Evolutionary conservation across 64 coral and sea anemone genomes (phyloP).

Genomic region (Stichodactyla helianthus): DNA sequence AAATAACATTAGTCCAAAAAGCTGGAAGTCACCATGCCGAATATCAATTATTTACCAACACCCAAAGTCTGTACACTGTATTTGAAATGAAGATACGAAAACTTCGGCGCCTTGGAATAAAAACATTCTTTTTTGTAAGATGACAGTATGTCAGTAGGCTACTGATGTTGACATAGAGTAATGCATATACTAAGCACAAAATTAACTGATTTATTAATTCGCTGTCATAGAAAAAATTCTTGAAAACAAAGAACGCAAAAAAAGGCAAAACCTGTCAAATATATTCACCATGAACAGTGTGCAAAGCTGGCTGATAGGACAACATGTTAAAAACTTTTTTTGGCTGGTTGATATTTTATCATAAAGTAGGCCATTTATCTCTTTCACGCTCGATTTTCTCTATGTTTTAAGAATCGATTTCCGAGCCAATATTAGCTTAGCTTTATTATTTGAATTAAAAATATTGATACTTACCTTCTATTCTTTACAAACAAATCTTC

Average conservation of each 20-base stretch:
- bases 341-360: background rate
- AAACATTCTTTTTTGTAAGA: background rate
- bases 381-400: background rate
- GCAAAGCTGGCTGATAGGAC: background rate
- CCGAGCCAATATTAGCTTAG: background rate
- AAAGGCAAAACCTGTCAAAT: background rate
- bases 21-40: background rate
- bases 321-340: background rate
- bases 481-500: constrained; percentile 2
- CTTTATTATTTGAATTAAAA: background rate
- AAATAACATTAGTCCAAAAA: background rate
- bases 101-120: background rate
- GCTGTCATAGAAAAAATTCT: background rate
- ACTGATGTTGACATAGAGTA: background rate
- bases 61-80: background rate
- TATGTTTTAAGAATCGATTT: background rate
- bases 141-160: background rate
- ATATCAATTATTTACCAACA: background rate
- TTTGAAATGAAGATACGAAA: background rate
- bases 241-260: background rate
- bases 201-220: background rate
- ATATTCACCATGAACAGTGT: background rate
- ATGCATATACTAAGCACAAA: background rate
- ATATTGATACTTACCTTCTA: constrained; percentile 2
- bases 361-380: background rate